Percentiles rank a stretch among this genome's conserved stretches.
These are phyloP conservation scores for Mobula birostris DNA, from an alignment of 2,113 vertebrate genomes.

Conservation along the genomic window DNA sequence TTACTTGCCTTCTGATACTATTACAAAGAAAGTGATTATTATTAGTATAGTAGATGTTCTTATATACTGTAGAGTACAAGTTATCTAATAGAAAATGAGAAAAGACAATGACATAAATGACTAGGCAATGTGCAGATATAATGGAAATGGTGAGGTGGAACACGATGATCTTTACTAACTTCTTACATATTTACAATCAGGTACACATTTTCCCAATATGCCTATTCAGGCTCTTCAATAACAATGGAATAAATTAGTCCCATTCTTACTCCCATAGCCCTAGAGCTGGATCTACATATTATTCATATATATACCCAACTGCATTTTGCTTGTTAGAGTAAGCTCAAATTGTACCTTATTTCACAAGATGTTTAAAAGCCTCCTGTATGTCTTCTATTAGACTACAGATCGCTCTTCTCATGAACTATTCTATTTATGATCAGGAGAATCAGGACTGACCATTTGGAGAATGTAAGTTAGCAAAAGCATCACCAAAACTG, in stretches of 20 bases:
- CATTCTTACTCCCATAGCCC: neutral
- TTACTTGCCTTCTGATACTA: neutral
- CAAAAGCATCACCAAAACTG: neutral
- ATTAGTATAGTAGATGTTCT: neutral
- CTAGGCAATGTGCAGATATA: neutral
- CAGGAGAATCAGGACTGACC: neutral
- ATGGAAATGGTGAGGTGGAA: neutral
- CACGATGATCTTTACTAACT: neutral
- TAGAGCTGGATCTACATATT: neutral
- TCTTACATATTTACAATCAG: neutral
- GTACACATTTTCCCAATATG: neutral
- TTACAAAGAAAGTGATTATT: slow-evolving; percentile 2
- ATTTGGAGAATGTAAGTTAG: slow-evolving; percentile 6
- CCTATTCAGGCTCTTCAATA: neutral
- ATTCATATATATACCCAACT: neutral
- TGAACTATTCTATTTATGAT: neutral
- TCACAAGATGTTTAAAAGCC: neutral
- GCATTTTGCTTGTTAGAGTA: neutral
- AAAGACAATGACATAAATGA: neutral
- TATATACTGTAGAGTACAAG: neutral
- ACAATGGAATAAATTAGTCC: neutral
- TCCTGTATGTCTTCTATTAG: neutral
- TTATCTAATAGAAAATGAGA: neutral
- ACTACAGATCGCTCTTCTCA: neutral
- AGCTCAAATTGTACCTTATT: neutral